A percentile compares a stretch with the other conserved stretches of the same genome.
Conservation (phyloP, 2,888 invertebrate genomes). For the Drosophila phalerata region DNA sequence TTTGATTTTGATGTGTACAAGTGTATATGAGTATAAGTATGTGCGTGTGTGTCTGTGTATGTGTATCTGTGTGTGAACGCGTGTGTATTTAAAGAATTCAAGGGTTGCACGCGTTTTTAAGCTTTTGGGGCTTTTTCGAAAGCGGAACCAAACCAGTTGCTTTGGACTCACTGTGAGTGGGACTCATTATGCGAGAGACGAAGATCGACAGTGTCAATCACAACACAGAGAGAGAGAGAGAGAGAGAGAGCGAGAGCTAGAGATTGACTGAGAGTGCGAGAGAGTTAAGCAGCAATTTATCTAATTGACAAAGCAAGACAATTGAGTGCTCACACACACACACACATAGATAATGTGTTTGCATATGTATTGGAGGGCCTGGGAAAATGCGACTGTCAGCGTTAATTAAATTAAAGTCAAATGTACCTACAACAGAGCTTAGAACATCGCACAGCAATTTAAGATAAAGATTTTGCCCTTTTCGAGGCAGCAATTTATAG, state of each 20-base stretch:
- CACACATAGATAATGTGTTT: neutral
- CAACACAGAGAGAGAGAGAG: constrained; percentile 1
- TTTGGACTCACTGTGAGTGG: constrained; percentile 41
- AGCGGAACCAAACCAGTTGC: constrained; percentile 79
- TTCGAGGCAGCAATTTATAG: constrained; percentile 42
- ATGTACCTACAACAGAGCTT: constrained; percentile 35
- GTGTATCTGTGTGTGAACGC: neutral
- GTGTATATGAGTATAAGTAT: constrained; percentile 7
- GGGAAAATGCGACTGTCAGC: constrained; percentile 59
- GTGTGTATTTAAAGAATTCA: constrained; percentile 62
- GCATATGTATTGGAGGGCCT: constrained; percentile 14
- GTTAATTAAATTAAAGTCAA: constrained; percentile 60
- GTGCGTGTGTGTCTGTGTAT: constrained; percentile 2
- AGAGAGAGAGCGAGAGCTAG: constrained; percentile 26
- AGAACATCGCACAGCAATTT: constrained; percentile 44
- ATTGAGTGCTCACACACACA: constrained; percentile 36
- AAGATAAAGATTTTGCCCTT: constrained; percentile 35
- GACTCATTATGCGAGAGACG: constrained; percentile 53
- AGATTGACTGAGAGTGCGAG: constrained; percentile 23
- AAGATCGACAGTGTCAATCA: constrained; percentile 37
- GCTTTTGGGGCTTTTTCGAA: constrained; percentile 64
- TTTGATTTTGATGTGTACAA: constrained; percentile 8
- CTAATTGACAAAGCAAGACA: constrained; percentile 48
- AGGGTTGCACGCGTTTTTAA: constrained; percentile 41
- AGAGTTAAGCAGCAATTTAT: constrained; percentile 44